Percentiles rank a stretch among this genome's conserved stretches.
phyloP scores from a whole-genome alignment of 1,140 invertebrate species.

The Drosophila biarmipes region DNA sequence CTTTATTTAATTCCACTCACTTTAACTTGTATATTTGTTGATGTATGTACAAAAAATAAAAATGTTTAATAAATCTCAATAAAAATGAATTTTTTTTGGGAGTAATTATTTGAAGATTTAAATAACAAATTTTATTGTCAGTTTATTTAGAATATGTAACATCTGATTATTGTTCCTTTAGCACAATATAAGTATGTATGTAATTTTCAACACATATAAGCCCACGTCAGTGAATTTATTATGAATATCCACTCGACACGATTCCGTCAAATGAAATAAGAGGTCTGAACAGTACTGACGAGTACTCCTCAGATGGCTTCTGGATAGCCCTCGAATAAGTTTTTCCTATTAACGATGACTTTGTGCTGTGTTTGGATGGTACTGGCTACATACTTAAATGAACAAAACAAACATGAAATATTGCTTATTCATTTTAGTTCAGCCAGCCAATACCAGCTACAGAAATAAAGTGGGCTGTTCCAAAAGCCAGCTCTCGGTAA shows the following conservation, averaged over 20 bases:
- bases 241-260: constrained; percentile 85
- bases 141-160: constrained; percentile 67
- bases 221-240: constrained; percentile 84
- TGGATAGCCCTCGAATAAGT: constrained; percentile 85
- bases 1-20: constrained; percentile 20
- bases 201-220: constrained; percentile 82
- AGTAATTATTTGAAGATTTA: constrained; percentile 14
- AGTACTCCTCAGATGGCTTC: constrained; percentile 85
- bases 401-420: constrained; percentile 81
- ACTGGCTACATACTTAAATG: constrained; percentile 79
- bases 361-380: constrained; percentile 76
- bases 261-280: constrained; percentile 85
- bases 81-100: neutral
- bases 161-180: constrained; percentile 71
- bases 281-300: constrained; percentile 85
- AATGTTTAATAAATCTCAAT: neutral
- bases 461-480: constrained; percentile 43
- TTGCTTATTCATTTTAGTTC: constrained; percentile 73
- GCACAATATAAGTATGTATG: constrained; percentile 77
- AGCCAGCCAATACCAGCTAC: constrained; percentile 55
- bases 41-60: too few relatives aligned
- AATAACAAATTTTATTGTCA: constrained; percentile 56
- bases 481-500: constrained; percentile 26
- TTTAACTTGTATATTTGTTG: neutral
- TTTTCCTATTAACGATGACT: constrained; percentile 84